These are phyloP conservation scores for Luperina nickerlii DNA, from an alignment of 2,888 invertebrate species.

Conservation along the genomic window DNA sequence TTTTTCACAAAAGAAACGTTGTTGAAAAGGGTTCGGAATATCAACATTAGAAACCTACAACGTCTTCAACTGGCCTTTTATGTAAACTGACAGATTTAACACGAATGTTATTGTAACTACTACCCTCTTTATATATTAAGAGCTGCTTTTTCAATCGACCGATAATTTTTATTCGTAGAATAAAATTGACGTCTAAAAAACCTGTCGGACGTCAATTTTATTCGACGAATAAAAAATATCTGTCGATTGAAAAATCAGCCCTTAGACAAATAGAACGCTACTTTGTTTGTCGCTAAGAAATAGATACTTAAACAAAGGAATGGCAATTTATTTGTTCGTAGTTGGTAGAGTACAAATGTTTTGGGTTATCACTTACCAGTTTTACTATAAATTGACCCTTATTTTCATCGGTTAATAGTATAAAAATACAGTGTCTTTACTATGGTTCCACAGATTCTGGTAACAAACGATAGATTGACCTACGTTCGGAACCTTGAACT, in stretches of 20 bases:
- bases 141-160: too few species aligned
- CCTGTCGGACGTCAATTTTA: too few species aligned
- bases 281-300: conserved; percentile 23
- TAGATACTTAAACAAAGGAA: conserved; percentile 17
- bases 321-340: not conserved
- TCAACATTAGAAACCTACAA: conserved; percentile 62
- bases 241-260: too few species aligned
- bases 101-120: conserved; percentile 52
- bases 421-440: not conserved
- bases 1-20: conserved; percentile 50
- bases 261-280: conserved; percentile 33
- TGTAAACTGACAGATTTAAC: conserved; percentile 55
- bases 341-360: not conserved
- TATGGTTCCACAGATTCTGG: not conserved
- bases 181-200: too few species aligned
- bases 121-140: conserved; percentile 27
- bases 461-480: not conserved
- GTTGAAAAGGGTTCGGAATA: conserved; percentile 59
- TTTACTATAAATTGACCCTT: not conserved
- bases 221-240: too few species aligned
- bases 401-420: not conserved
- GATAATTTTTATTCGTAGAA: too few species aligned
- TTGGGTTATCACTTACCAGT: not conserved
- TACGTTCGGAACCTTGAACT: not conserved
- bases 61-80: conserved; percentile 55